Evolutionary conservation across 2,113 vertebrate genomes (phyloP).

Genomic region (Neolamprologus variostigma): DNA sequence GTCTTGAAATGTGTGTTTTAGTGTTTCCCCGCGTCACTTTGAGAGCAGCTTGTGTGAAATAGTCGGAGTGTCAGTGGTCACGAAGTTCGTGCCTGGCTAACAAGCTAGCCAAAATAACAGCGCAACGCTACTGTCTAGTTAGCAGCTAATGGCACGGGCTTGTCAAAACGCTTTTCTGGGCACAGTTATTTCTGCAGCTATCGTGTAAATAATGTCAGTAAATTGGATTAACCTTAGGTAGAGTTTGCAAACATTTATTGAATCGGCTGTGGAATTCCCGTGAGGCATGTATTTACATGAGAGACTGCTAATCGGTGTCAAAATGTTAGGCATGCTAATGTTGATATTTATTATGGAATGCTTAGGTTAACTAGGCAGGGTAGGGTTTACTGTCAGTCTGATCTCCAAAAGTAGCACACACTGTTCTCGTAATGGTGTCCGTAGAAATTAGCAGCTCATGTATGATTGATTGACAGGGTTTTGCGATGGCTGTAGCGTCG

Average conservation of each 20-base stretch:
- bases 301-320: neutral
- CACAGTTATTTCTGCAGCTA: neutral
- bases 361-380: neutral
- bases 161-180: neutral
- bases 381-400: neutral
- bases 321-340: slow-evolving; percentile 36
- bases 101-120: slow-evolving; percentile 56
- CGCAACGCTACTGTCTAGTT: slow-evolving; percentile 35
- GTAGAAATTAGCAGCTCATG: slow-evolving; percentile 33
- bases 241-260: neutral
- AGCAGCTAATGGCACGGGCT: slow-evolving; percentile 38
- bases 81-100: slow-evolving; percentile 65
- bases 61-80: slow-evolving; percentile 59
- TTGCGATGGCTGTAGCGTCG: slow-evolving; percentile 41
- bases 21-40: neutral
- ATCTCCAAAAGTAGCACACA: slow-evolving; percentile 13
- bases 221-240: neutral
- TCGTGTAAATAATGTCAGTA: neutral
- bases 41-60: neutral
- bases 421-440: slow-evolving; percentile 54
- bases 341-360: neutral
- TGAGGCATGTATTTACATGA: neutral
- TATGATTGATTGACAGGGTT: slow-evolving; percentile 63
- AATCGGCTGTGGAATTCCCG: neutral
- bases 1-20: neutral